A percentile compares a stretch with the other conserved stretches of the same genome.
phyloP scores from a whole-genome alignment of 1,140 invertebrate genomes.

The Trachelipus rathkii region DNA sequence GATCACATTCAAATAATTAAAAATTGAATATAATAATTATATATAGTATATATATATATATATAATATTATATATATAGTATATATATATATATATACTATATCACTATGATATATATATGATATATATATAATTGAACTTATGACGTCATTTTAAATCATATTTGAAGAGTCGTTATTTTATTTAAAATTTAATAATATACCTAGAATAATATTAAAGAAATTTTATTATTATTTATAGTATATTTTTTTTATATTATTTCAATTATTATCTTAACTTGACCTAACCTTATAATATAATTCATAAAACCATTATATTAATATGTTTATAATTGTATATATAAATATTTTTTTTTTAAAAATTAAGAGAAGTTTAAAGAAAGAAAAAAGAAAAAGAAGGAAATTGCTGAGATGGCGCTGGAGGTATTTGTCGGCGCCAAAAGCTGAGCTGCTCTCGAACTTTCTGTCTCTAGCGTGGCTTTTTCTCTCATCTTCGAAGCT shows the following conservation, averaged over 20 bases:
- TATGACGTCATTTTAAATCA: background rate
- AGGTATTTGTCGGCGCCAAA: constrained; percentile 38
- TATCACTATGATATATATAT: too few relatives aligned
- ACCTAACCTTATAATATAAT: too few relatives aligned
- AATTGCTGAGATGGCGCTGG: constrained; percentile 28
- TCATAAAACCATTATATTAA: too few relatives aligned
- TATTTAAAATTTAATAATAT: background rate
- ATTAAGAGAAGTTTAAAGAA: too few relatives aligned
- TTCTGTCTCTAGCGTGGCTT: constrained; percentile 38
- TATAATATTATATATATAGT: too few relatives aligned
- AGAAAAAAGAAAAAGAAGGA: background rate
- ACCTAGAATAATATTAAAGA: background rate
- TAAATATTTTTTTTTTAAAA: background rate
- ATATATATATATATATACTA: too few relatives aligned
- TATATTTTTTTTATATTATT: too few relatives aligned
- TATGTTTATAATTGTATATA: background rate
- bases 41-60: too few relatives aligned
- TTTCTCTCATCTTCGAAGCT: constrained; percentile 22
- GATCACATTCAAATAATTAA: too few relatives aligned
- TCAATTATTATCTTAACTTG: too few relatives aligned
- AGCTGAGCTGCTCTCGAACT: constrained; percentile 3
- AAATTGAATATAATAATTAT: too few relatives aligned
- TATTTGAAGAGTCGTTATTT: background rate
- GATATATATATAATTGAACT: too few relatives aligned
- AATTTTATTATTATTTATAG: background rate